A percentile compares a stretch with the other conserved stretches of the same genome.
These are phyloP conservation scores for Proterorhinus semilunaris DNA, from an alignment of 2,113 vertebrate genomes.

Conservation along the genomic window DNA sequence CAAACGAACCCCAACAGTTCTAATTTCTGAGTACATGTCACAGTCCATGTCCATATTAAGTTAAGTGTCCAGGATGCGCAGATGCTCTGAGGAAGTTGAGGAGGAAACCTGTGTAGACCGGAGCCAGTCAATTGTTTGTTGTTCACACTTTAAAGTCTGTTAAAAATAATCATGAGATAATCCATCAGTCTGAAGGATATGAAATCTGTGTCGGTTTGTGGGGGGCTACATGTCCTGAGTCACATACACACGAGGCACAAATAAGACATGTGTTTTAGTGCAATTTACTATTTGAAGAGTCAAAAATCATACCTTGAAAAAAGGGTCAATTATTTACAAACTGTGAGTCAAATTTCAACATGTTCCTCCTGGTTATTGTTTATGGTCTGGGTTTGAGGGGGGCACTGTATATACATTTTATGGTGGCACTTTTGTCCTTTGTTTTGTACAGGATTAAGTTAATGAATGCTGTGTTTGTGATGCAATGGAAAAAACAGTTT, in stretches of 20 bases:
- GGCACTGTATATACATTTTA: too few relatives aligned
- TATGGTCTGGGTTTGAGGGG: too few relatives aligned
- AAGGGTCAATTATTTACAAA: too few relatives aligned
- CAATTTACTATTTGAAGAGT: too few relatives aligned
- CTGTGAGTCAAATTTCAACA: too few relatives aligned
- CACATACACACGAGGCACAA: not conserved
- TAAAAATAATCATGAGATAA: not conserved
- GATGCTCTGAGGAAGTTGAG: slow-evolving; percentile 3
- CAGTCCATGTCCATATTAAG: not conserved
- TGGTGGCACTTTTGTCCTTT: too few relatives aligned
- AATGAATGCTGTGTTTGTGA: too few relatives aligned
- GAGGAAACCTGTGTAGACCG: not conserved
- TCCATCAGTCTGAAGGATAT: slow-evolving; percentile 5
- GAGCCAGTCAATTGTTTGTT: slow-evolving; percentile 5
- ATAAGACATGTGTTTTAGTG: too few relatives aligned
- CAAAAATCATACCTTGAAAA: too few relatives aligned
- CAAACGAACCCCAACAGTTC: not conserved
- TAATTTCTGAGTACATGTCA: not conserved
- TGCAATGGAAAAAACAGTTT: too few relatives aligned
- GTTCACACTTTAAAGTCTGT: not conserved
- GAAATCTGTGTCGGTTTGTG: not conserved
- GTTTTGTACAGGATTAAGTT: too few relatives aligned
- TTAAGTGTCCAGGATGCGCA: not conserved
- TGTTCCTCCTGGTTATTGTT: too few relatives aligned
- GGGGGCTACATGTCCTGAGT: not conserved